Evolutionary conservation across 2,113 vertebrate genomes (phyloP).

Genomic region (Rhinoptilus africanus): DNA sequence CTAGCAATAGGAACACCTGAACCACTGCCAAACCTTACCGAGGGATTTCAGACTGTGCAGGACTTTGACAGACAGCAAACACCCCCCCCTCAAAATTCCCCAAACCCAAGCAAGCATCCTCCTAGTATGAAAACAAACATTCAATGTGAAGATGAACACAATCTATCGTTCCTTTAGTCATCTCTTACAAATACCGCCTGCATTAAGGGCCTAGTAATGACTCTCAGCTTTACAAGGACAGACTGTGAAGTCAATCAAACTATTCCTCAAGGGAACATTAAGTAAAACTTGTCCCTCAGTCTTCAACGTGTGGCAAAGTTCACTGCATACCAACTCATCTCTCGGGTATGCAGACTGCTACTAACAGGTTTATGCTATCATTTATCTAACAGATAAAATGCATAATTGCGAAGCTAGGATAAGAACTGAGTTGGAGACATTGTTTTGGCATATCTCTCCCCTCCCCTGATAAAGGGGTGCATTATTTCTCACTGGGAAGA

Average conservation of each 20-base stretch:
- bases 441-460: neutral
- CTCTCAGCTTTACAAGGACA: neutral
- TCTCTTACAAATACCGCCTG: neutral
- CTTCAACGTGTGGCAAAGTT: neutral
- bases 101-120: neutral
- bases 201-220: neutral
- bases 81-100: too few relatives aligned
- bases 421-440: fast-evolving
- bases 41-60: neutral
- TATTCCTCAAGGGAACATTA: neutral
- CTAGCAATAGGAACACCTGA: neutral
- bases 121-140: neutral
- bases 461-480: neutral
- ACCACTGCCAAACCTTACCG: neutral
- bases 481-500: neutral
- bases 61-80: neutral
- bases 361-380: neutral
- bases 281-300: neutral
- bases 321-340: neutral
- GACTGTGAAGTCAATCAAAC: neutral
- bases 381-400: neutral
- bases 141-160: neutral
- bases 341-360: neutral
- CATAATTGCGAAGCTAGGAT: neutral
- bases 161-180: neutral